A percentile compares a stretch with the other conserved stretches of the same genome.
Conservation (phyloP, 2,797 vertebrate genomes). For the Gephyroberyx darwinii region DNA sequence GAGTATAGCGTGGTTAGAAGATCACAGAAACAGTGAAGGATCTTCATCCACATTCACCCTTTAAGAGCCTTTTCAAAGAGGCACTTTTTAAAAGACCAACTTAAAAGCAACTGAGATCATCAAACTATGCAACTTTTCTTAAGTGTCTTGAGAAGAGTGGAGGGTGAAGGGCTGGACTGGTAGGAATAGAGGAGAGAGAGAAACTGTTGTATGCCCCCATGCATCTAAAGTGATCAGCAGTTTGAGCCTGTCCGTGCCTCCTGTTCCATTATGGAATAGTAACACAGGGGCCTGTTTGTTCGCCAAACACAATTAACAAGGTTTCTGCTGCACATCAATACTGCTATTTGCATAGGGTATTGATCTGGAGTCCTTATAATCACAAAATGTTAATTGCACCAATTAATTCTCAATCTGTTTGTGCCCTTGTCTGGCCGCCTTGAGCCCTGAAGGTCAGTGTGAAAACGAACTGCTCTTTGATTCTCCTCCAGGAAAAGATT, state of each 20-base stretch:
- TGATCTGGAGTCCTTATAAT: slow-evolving; percentile 96
- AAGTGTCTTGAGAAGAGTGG: slow-evolving; percentile 62
- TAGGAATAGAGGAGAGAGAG: slow-evolving; percentile 50
- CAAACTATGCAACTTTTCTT: slow-evolving; percentile 78
- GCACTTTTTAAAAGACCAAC: slow-evolving; percentile 67
- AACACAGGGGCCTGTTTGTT: slow-evolving; percentile 78
- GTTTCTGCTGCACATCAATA: slow-evolving; percentile 89
- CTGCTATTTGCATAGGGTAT: slow-evolving; percentile 93
- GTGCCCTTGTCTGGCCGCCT: slow-evolving; percentile 87
- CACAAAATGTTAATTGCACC: slow-evolving; percentile 98
- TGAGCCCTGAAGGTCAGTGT: slow-evolving; percentile 91
- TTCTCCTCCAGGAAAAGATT: slow-evolving; percentile 82
- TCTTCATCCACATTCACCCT: slow-evolving; percentile 64
- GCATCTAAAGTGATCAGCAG: slow-evolving; percentile 82
- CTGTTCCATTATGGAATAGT: slow-evolving; percentile 88
- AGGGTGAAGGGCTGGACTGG: slow-evolving; percentile 52
- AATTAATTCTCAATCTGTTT: slow-evolving; percentile 99
- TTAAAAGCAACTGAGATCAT: slow-evolving; percentile 74
- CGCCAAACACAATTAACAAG: slow-evolving; percentile 87
- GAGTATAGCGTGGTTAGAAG: slow-evolving; percentile 53
- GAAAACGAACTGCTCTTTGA: slow-evolving; percentile 87
- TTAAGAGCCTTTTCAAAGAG: slow-evolving; percentile 73
- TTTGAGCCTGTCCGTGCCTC: slow-evolving; percentile 81
- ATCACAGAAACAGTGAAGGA: slow-evolving; percentile 71
- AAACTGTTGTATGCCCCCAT: slow-evolving; percentile 62